Evolutionary conservation across 2,888 invertebrate genomes (phyloP), one percentile per base, ranked within the genome.

Genomic region (Leptogaster cylindrica): DNA sequence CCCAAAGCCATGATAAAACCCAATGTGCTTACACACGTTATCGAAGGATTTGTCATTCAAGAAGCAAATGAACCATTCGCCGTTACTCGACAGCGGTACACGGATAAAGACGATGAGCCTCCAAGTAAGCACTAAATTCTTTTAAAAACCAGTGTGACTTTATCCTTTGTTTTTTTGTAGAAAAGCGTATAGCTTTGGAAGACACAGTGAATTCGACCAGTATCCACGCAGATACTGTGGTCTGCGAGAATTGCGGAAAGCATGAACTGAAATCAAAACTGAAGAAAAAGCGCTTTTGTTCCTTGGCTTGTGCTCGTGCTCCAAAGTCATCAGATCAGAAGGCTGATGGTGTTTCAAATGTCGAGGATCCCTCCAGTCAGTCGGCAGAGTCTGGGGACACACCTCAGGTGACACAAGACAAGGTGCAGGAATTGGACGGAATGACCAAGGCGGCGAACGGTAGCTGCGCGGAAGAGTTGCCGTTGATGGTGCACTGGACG

Each of bases 1-100:
- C 92, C 92, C 14, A 93, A 93, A 79, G 95, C 95, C 1, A 91
- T 95, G 88, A 95, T 96, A 10, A 96, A 95, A 78, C 96, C 96
- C 0, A 95, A 95, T 77, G 93, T 97, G 5, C 83, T 97, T 61
- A 97, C 97, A 0, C 97, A 97, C 78, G 94, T 97, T 20, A 97
- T 97, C 70, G 97, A 96, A 78, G 97, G 96, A 61, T 97, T 95
- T 80, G 93, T 97, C 5, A 97, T 97, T 73, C 95, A 96, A 79
- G 97, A 97, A 83, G 94, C 93, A 1, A 90, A 89, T 1, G 93
- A 93, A 80, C 94, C 94, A 0, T 94, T 94, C 77, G 92, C 93
- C 67, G 93, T 95, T 58, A 91, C 86, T 76, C 72, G 85, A 76
- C 73, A 84, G 79, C 73, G 85, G 77, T 76, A 86, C 81, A 73